These are phyloP conservation scores for Xyliphius kryptos DNA, from an alignment of 2,113 vertebrate species.

Conservation along the genomic window DNA sequence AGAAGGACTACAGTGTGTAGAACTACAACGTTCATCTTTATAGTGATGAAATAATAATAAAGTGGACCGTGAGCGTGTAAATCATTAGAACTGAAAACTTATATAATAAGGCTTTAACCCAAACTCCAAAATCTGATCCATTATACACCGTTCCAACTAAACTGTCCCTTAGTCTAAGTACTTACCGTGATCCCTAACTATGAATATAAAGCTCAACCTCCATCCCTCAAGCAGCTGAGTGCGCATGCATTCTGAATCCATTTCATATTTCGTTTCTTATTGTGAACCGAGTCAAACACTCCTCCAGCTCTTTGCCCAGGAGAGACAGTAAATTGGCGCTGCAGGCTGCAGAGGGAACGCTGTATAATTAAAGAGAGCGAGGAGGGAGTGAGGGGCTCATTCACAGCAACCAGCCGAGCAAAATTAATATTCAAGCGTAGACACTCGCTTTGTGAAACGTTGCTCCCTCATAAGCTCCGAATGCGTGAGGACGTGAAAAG, in stretches of 20 bases:
- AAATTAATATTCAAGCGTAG: slow-evolving; percentile 48
- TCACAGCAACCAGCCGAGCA: slow-evolving; percentile 36
- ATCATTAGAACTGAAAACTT: too few species aligned
- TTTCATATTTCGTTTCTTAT: background rate
- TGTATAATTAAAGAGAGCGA: slow-evolving; percentile 48
- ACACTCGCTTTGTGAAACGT: slow-evolving; percentile 8
- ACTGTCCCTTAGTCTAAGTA: background rate
- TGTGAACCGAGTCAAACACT: background rate
- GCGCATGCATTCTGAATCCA: background rate
- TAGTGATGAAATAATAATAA: too few species aligned
- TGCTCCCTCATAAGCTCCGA: slow-evolving; percentile 37
- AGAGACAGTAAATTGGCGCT: slow-evolving; percentile 41
- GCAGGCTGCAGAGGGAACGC: slow-evolving; percentile 40
- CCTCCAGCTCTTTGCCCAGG: background rate
- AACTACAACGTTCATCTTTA: too few species aligned
- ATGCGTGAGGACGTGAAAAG: slow-evolving; percentile 15
- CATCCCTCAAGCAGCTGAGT: background rate
- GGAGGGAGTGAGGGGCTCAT: slow-evolving; percentile 35
- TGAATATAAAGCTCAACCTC: background rate
- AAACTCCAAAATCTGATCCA: too few species aligned
- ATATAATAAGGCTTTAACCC: too few species aligned
- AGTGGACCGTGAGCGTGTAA: too few species aligned
- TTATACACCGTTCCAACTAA: background rate
- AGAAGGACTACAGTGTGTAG: too few species aligned
- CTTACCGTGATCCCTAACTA: background rate